Base-by-base conservation (phyloP, 1,140 invertebrate genomes). In the Neodiprion pinetum region DNA sequence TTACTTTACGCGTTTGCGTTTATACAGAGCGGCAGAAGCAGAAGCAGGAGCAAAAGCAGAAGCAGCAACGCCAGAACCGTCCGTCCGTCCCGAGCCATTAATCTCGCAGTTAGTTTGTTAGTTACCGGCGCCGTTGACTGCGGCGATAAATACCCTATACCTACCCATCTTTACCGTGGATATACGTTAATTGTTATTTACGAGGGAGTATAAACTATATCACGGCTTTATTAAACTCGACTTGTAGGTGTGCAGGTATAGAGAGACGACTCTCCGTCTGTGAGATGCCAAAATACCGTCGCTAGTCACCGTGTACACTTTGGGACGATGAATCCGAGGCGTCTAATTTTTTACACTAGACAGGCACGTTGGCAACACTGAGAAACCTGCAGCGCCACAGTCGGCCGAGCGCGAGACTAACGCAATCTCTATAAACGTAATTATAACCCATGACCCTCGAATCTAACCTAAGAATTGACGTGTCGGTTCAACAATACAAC, bases 131-230 rank as follows among this genome's bases (percentile, higher is more conserved):
- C 23, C 66, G n/a, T 69, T 65, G 48, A 17, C 28, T 40, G 53
- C 72, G 73, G 80, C 78, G 78, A 83, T 79, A 79, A 80, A 80
- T 78, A 77, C 78, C 78, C 11, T 28, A 72, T 75, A 72, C 48
- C 72, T 77, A 72, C 74, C 73, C 75, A 82, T 84, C 81, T 83
- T 79, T 79, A 81, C 79, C 76, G 74, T 61, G n/a, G 11, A 8
- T 61, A 61, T 61, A 12, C 75, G 79, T 78, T 85, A 86, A 86
- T 86, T 86, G 80, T 86, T 86, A 85, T 86, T 86, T 86, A 86
- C 83, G 81, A 85, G 78, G 77, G 80, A 77, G 53, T 80, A 79
- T 81, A 83, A 83, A 81, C 73, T 80, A 80, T 82, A 80, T 78
- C 80, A 80, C 73, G 75, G 77, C 78, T 82, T 81, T 81, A 83